A percentile compares a stretch with the other conserved stretches of the same genome.
These are phyloP conservation scores for Toxonevra muliebris DNA, from an alignment of 2,888 invertebrate genomes.

Conservation along the genomic window DNA sequence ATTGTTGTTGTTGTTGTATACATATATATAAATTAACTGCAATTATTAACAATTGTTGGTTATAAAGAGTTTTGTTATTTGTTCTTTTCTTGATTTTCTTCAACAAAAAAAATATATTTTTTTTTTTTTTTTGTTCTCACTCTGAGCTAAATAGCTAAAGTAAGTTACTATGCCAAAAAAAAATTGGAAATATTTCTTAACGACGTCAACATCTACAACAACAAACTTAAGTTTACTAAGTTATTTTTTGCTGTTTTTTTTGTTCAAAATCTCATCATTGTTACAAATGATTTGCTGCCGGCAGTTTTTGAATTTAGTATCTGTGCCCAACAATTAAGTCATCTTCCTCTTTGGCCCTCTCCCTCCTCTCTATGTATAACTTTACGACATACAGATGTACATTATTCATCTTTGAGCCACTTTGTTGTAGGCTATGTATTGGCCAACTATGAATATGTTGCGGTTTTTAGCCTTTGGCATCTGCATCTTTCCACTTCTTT, in stretches of 20 bases:
- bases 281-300: neutral
- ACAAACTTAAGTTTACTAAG: neutral
- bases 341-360: too few species aligned
- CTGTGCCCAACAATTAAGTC: neutral
- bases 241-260: neutral
- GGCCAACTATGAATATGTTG: too few species aligned
- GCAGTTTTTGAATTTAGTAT: neutral
- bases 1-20: too few species aligned
- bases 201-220: neutral
- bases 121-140: neutral
- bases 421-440: too few species aligned
- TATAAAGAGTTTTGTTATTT: neutral
- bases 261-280: neutral
- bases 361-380: too few species aligned
- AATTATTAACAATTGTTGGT: too few species aligned
- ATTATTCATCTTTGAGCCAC: too few species aligned
- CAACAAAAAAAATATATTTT: too few species aligned
- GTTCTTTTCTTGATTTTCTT: neutral
- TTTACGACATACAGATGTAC: too few species aligned
- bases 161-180: neutral
- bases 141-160: neutral
- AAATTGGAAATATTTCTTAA: neutral
- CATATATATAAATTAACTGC: too few species aligned
- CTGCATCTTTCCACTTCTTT: too few species aligned
- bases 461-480: too few species aligned